Evolutionary conservation across 2,888 invertebrate genomes (phyloP).

Genomic region (Plagodis dolabraria): DNA sequence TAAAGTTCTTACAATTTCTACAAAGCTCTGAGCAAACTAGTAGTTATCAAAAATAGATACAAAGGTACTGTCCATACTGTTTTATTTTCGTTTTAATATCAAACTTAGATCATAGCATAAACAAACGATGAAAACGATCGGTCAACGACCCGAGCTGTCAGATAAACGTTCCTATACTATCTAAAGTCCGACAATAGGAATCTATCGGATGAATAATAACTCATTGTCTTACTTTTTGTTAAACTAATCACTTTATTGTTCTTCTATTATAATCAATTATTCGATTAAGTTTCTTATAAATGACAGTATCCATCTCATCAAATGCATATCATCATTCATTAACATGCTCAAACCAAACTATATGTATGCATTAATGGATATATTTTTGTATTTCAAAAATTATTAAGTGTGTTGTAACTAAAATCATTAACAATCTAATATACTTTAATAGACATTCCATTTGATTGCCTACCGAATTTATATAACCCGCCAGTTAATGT

Average conservation of each 20-base stretch:
- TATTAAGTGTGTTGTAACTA: constrained; percentile 48
- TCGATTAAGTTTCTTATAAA: constrained; percentile 80
- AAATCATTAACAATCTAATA: constrained; percentile 52
- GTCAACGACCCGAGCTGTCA: constrained; percentile 69
- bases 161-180: constrained; percentile 64
- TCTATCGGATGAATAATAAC: constrained; percentile 79
- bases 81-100: constrained; percentile 56
- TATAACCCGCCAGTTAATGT: constrained; percentile 32
- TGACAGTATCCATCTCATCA: constrained; percentile 68
- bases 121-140: constrained; percentile 76
- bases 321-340: constrained; percentile 72
- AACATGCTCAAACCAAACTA: constrained; percentile 54
- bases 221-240: constrained; percentile 83
- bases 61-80: constrained; percentile 30
- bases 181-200: constrained; percentile 72
- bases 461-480: constrained; percentile 41
- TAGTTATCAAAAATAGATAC: too few species aligned
- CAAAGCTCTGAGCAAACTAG: too few species aligned
- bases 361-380: constrained; percentile 50
- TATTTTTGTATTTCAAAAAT: constrained; percentile 50
- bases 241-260: constrained; percentile 84
- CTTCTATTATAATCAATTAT: constrained; percentile 82
- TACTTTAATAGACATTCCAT: constrained; percentile 44
- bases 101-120: constrained; percentile 72
- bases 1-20: too few species aligned